Base-by-base conservation (phyloP, 1,140 invertebrate genomes). In the Bathynomus jamesi region DNA sequence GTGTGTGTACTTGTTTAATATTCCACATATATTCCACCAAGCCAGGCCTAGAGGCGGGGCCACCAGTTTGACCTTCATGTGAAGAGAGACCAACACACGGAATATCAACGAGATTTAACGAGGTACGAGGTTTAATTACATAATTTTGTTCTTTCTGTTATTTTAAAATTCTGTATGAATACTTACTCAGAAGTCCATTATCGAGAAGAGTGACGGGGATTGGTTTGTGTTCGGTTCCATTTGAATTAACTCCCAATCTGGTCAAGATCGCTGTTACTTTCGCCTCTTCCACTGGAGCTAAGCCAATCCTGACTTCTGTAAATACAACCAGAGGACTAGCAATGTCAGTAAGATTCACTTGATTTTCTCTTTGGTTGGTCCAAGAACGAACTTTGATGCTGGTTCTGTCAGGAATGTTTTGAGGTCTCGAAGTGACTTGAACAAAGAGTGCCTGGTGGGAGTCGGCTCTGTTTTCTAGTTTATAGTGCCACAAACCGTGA, bases 281-380 rank as follows among this genome's bases (percentile, higher is more conserved):
- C 60, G 72, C 76, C 8, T 66, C 64, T 27, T 74, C 70, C n/a
- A 77, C 63, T 11, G 70, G 70, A 3, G 53, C 70, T 53, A 72
- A 61, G 4, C 70, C 76, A 11, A 65, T 63, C 27, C 46, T 27
- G n/a, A 74, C 72, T 62, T 77, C 76, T 2, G 72, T 65, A 53
- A 71, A 77, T 17, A 77, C 70, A 21, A 69, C 72, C 5, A 77
- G 67, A 31, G 76, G 76, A 11, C 46, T 61, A 0, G 76, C 72
- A 28, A 74, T 77, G 29, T 77, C 76, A 4, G 69, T 77, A 28
- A 72, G 68, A 61, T 77, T 77, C 21, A 77, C 76, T n/a, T 74
- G 21, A 5, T 62, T 61, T 17, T 61, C 53, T n/a, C 62, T 28
- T 28, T 74, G 76, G 30, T 70, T 77, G 60, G 67, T 77, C 76